Base-by-base conservation (phyloP, 2,888 invertebrate genomes). In the Drosophila gaucha region DNA sequence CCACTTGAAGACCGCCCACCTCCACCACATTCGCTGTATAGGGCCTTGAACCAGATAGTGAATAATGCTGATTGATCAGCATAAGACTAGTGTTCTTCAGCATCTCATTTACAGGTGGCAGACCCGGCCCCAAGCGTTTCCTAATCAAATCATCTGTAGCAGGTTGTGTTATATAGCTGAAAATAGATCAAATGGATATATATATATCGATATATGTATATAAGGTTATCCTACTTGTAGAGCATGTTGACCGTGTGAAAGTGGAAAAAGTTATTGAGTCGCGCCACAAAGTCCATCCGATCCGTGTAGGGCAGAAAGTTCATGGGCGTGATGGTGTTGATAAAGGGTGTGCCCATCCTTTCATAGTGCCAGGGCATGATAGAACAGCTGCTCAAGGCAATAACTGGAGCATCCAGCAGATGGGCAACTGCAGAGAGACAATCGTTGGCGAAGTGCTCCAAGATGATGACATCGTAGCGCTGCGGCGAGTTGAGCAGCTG, bases 391-490 rank as follows among this genome's bases (percentile, higher is more conserved):
- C 93, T 93, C 3, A 94, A 78, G 0, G 92, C 92, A 0, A 95
- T 92, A 1, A 93, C 93, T 0, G 95, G 95, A 0, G 93, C 94
- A 18, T 92, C 88, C 20, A 95, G 92, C 75, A 94, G 94, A 80
- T 94, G 92, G 0, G 94, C 94, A 20, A 96, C 84, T 0, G 94
- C 94, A 26, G 95, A 88, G 82, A 94, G 94, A 86, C 96, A 95
- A 80, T 96, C 95, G 57, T 93, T 94, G 78, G 94, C 94, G 86
- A 96, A 96, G 49, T 93, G 93, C 89, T 96, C 95, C 18, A 94
- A 91, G 1, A 96, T 89, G 6, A 95, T 92, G 0, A 96, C 86
- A 89, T 96, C 95, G 74, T 93, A 96, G 43, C 93, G 93, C 1
- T 55, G 74, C 0, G 64, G 31, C 0, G 70, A 73, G 6, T 49